A percentile compares a stretch with the other conserved stretches of the same genome.
Evolutionary conservation across 2,888 invertebrate species (phyloP).

Genomic region (Rhogogaster chlorosoma): DNA sequence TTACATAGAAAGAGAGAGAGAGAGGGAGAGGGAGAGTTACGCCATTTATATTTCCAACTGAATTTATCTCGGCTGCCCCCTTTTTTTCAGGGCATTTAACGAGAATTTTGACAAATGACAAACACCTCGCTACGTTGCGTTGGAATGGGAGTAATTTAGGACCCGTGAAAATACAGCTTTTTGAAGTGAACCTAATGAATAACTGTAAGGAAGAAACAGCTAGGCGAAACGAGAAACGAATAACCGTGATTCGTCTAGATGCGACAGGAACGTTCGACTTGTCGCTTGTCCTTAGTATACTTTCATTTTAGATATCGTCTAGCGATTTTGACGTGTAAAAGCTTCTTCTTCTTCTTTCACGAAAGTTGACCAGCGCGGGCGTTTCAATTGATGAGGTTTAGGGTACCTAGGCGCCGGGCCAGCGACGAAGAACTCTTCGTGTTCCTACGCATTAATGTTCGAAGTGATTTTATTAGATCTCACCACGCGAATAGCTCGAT

Average conservation of each 20-base stretch:
- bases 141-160: background rate
- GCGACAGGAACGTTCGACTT: background rate
- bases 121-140: background rate
- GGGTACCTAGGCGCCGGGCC: background rate
- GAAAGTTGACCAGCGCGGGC: background rate
- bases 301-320: background rate
- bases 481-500: conserved; percentile 21
- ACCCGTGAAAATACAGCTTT: background rate
- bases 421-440: conserved; percentile 10
- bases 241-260: background rate
- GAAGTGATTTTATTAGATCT: conserved; percentile 41
- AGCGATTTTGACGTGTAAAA: background rate
- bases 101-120: conserved; percentile 13
- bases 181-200: background rate
- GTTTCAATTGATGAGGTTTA: conserved; percentile 2
- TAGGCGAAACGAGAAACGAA: background rate
- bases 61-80: background rate
- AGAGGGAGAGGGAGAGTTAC: background rate
- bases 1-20: background rate
- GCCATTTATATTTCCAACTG: background rate
- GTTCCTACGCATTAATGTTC: conserved; percentile 46
- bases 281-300: background rate
- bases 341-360: background rate
- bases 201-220: background rate
- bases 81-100: background rate